These are phyloP conservation scores for Bos indicus DNA, from an alignment of 2,113 vertebrate genomes.

Conservation along the genomic window DNA sequence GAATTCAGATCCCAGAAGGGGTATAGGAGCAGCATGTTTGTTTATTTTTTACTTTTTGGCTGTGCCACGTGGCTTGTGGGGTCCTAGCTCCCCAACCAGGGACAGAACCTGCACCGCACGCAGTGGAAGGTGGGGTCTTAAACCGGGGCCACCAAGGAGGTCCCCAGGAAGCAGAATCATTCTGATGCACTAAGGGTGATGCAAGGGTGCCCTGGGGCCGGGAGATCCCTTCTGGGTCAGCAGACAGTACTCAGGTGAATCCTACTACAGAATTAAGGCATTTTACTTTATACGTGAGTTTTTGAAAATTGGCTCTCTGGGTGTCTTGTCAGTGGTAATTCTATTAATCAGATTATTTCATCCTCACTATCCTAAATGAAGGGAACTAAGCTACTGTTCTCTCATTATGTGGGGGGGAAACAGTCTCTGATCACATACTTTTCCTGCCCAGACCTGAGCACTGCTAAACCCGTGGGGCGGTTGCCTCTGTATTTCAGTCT, in stretches of 20 bases:
- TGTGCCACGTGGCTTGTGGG: rapidly evolving
- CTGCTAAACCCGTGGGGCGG: not conserved
- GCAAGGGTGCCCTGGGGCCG: not conserved
- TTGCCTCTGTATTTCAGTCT: not conserved
- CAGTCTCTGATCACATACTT: not conserved
- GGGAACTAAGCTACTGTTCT: not conserved
- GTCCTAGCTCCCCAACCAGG: not conserved
- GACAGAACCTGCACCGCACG: not conserved
- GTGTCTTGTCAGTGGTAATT: not conserved
- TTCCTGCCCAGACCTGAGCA: not conserved
- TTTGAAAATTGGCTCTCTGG: not conserved
- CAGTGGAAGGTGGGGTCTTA: not conserved
- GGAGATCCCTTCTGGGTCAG: not conserved
- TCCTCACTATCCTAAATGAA: not conserved
- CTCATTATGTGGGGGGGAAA: not conserved
- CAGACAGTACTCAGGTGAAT: not conserved
- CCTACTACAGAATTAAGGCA: not conserved
- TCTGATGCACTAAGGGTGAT: not conserved
- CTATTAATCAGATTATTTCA: not conserved
- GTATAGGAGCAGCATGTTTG: not conserved
- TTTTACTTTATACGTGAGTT: not conserved
- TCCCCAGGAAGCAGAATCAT: not conserved
- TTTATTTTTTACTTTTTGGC: not conserved
- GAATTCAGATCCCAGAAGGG: not conserved
- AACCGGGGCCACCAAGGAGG: not conserved